These are phyloP conservation scores for Nycticebus coucang DNA, from an alignment of 2,113 vertebrate genomes.

Conservation along the genomic window DNA sequence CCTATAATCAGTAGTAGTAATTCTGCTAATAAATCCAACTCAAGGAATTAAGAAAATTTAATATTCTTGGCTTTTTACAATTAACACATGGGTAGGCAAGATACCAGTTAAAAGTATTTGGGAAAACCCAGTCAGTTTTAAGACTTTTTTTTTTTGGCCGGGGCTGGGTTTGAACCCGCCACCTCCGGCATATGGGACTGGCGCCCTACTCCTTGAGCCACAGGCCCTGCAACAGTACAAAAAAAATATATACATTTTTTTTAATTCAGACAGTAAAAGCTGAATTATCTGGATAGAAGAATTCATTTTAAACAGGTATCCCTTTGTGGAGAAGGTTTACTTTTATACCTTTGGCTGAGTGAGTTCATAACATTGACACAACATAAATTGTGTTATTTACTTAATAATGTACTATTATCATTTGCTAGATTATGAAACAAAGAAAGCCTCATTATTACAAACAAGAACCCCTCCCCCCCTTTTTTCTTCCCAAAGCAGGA, in stretches of 20 bases:
- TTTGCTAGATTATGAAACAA: not conserved
- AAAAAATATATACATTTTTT: not conserved
- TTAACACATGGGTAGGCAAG: not conserved
- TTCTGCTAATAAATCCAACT: not conserved
- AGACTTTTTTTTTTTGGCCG: too few species aligned
- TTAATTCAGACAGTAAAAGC: not conserved
- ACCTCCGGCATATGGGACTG: too few species aligned
- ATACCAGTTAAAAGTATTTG: not conserved
- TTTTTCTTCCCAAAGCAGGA: too few species aligned
- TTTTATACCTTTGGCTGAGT: not conserved
- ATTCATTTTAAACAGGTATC: not conserved
- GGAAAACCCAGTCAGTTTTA: not conserved
- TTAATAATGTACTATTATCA: not conserved
- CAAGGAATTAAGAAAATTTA: not conserved
- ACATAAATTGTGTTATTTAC: not conserved
- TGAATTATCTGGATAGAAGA: not conserved
- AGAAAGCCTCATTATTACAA: conserved; percentile 8
- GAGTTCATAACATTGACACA: not conserved
- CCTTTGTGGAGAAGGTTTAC: not conserved
- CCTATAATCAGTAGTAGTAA: not conserved
- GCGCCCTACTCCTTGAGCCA: too few species aligned
- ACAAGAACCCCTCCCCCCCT: not conserved
- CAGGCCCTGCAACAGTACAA: not conserved
- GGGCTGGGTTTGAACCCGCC: too few species aligned
- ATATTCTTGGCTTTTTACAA: not conserved